A percentile compares a stretch with the other conserved stretches of the same genome.
Conservation (phyloP, 2,797 vertebrate species). For the Taeniopygia guttata region DNA sequence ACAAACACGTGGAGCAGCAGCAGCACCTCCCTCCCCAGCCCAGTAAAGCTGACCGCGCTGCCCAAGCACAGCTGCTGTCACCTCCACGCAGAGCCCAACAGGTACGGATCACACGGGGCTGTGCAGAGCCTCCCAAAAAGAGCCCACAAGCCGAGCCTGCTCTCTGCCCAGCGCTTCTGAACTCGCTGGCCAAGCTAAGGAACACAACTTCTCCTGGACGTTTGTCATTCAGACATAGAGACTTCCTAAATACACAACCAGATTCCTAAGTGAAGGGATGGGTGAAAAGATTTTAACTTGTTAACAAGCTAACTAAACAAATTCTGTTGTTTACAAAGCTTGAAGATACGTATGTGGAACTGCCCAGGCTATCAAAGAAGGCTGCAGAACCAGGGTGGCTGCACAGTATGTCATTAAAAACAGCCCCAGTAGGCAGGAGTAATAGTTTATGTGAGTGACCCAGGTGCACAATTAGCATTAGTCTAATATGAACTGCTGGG, state of each 20-base stretch:
- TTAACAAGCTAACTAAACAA: neutral
- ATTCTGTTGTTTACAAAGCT: neutral
- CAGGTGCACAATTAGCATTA: neutral
- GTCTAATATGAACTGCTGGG: neutral
- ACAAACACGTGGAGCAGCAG: neutral
- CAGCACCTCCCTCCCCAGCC: neutral
- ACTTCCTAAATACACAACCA: neutral
- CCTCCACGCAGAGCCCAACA: fast-evolving
- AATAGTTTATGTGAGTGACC: neutral
- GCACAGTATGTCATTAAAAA: neutral
- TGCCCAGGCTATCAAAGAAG: neutral
- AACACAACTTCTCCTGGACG: neutral
- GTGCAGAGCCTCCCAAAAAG: neutral
- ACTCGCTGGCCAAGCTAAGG: neutral
- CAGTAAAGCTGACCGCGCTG: neutral
- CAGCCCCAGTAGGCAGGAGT: neutral
- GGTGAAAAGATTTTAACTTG: neutral
- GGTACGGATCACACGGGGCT: neutral
- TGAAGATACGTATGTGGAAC: fast-evolving
- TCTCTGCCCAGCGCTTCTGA: neutral
- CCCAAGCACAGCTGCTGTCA: neutral
- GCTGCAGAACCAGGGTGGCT: neutral
- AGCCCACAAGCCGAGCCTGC: neutral
- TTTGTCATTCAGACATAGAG: neutral
- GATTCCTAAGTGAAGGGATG: neutral